Evolutionary conservation across 2,113 vertebrate species (phyloP), one percentile per base, ranked within the genome.

Genomic region (Alces alces): DNA sequence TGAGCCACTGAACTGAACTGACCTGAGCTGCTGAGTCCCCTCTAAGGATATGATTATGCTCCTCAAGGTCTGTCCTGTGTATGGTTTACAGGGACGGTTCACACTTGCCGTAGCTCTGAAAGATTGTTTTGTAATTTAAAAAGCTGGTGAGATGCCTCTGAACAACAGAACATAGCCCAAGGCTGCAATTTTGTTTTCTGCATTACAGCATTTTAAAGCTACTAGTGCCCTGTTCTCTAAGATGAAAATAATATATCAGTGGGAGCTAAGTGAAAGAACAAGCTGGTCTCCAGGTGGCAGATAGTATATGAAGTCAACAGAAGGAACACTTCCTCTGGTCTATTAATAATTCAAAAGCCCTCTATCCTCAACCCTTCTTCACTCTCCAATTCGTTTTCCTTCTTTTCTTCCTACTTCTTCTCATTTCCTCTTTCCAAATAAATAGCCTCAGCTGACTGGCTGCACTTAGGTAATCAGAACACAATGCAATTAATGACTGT

Each of bases 161-260:
- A 93, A 92, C 43, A 60, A 83, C 78, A 6, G 28, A 66, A 92
- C 8, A 16, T 8, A 39, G 60, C 70, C 58, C 21, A 60, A 86
- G 55, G 78, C 36, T 84, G 10, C 45, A 82, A 61, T 93, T 89
- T 83, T 82, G 39, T 84, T 88, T 27, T 12, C 61, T 33, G 39
- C 47, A 61, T 82, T 94, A 60, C 25, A 54, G 52, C 30, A 12
- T 95, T 89, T 94, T 39, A 45, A 78, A 57, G 25, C 60, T 90
- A 54, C 79, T 66, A 47, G 55, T 70, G 39, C 11, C 50, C 70
- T 92, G 79, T 50, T 95, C 66, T 76, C 91, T 52, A 86, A 94
- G 94, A 86, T 93, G 84, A 96, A 96, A 96, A 86, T 58, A 96
- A 73, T 92, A 21, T 30, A 66, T 93, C 33, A 60, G 23, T 39